phyloP scores from a whole-genome alignment of 2,797 vertebrate genomes.

The Hirundo rustica region DNA sequence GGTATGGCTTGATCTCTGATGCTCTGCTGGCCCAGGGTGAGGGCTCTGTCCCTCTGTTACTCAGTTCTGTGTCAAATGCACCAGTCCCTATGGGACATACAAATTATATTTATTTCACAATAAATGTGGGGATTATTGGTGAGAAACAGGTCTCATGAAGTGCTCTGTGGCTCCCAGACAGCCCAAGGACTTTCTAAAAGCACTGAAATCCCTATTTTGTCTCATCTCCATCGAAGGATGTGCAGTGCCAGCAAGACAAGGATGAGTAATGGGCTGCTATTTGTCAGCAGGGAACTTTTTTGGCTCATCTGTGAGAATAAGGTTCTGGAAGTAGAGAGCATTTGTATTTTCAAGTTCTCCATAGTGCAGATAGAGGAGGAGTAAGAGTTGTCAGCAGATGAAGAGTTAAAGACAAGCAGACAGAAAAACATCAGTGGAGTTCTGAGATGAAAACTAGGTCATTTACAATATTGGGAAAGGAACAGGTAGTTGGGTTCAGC shows the following conservation, averaged over 20 bases:
- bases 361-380: neutral
- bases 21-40: neutral
- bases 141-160: neutral
- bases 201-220: neutral
- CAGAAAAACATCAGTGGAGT: neutral
- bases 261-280: slow-evolving; percentile 16
- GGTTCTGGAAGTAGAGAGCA: neutral
- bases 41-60: neutral
- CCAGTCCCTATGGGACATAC: neutral
- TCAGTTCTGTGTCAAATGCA: neutral
- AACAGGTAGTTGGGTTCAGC: neutral
- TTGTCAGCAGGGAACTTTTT: neutral
- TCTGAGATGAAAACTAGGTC: neutral
- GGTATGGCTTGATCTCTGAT: slow-evolving; percentile 73
- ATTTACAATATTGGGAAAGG: neutral
- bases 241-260: neutral
- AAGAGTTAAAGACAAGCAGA: neutral
- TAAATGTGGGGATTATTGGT: neutral
- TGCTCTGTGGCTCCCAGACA: neutral
- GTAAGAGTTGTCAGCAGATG: neutral
- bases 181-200: neutral
- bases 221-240: neutral
- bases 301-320: slow-evolving; percentile 11
- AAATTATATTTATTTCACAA: neutral
- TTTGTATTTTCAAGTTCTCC: slow-evolving; percentile 5